Evolutionary conservation across 1,140 invertebrate species (phyloP).

Genomic region (Cydia pomonella): DNA sequence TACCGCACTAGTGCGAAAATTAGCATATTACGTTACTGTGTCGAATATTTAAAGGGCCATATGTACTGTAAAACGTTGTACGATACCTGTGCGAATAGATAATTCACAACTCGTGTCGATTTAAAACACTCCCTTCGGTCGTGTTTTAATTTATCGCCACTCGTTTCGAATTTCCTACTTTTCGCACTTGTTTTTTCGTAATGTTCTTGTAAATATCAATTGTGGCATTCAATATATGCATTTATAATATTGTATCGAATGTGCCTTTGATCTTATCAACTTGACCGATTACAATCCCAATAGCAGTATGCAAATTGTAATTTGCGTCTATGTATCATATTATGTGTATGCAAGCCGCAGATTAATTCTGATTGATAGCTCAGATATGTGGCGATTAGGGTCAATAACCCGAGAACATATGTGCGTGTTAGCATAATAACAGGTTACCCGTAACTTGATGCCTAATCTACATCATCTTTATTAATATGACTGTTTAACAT

Average conservation of each 20-base stretch:
- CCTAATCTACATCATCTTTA: slow-evolving; percentile 27
- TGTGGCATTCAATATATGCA: background rate
- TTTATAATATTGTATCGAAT: slow-evolving; percentile 7
- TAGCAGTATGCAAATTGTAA: slow-evolving; percentile 32
- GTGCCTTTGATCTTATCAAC: slow-evolving; percentile 15
- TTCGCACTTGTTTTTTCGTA: too few species aligned
- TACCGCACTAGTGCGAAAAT: too few species aligned
- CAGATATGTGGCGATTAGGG: slow-evolving; percentile 33
- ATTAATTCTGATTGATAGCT: slow-evolving; percentile 50
- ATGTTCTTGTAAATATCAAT: background rate
- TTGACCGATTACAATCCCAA: slow-evolving; percentile 21
- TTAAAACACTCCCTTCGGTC: too few species aligned
- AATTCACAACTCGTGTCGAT: too few species aligned
- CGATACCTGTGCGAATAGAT: too few species aligned
- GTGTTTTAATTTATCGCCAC: too few species aligned
- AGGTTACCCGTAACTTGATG: slow-evolving; percentile 28
- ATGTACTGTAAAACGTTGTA: too few species aligned
- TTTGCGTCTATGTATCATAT: slow-evolving; percentile 27
- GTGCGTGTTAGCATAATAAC: slow-evolving; percentile 30
- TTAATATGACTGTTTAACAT: slow-evolving; percentile 25
- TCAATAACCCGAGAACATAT: slow-evolving; percentile 34
- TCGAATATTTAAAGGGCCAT: too few species aligned
- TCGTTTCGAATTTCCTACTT: too few species aligned
- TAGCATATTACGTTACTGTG: too few species aligned
- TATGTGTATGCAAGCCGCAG: slow-evolving; percentile 34